These are phyloP conservation scores for Phainopepla nitens DNA, from an alignment of 2,113 vertebrate species.

Conservation along the genomic window DNA sequence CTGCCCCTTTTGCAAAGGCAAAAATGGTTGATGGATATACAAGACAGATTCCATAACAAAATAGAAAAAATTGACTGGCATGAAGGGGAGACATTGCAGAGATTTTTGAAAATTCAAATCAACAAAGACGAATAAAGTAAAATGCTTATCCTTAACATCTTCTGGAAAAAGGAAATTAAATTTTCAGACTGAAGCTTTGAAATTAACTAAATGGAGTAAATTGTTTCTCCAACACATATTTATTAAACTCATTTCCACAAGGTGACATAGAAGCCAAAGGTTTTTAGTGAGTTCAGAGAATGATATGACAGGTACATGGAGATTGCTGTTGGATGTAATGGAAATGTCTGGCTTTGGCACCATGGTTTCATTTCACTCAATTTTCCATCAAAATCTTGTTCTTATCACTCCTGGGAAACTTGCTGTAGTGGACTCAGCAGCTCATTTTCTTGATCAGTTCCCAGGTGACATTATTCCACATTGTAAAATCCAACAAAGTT, in stretches of 20 bases:
- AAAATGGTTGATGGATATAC: not conserved
- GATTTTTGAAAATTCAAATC: not conserved
- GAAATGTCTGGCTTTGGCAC: not conserved
- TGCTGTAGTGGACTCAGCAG: not conserved
- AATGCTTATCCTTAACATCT: not conserved
- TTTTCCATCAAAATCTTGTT: not conserved
- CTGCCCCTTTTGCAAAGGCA: rapidly evolving
- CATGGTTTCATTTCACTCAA: not conserved
- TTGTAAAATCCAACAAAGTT: not conserved
- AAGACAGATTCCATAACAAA: not conserved
- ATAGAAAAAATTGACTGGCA: not conserved
- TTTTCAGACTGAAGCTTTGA: not conserved
- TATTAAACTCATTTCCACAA: not conserved
- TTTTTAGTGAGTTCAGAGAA: not conserved
- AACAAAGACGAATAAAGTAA: not conserved
- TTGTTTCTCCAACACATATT: not conserved
- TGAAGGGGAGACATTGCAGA: not conserved
- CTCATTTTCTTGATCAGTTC: not conserved
- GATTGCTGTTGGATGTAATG: not conserved
- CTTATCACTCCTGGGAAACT: rapidly evolving
- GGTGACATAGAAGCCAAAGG: not conserved
- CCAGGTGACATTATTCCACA: not conserved
- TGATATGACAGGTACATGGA: not conserved
- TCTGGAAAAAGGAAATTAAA: not conserved
- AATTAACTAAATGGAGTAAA: not conserved